These are phyloP conservation scores for Siphonodentalium dalli DNA, from an alignment of 2,888 invertebrate species.

Conservation along the genomic window DNA sequence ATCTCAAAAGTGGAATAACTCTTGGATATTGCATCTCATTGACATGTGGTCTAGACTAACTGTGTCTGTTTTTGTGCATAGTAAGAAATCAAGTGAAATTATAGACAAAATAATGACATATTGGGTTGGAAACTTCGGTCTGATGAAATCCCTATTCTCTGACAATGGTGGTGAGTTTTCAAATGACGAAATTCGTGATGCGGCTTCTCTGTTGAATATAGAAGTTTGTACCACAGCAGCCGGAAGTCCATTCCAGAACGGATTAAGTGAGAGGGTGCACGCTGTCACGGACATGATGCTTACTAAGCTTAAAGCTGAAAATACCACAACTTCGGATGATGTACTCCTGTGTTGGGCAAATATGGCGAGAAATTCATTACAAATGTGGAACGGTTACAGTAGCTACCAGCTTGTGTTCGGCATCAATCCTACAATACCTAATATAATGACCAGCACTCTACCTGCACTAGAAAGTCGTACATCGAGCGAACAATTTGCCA, in stretches of 20 bases:
- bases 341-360: no score
- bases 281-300: constrained; percentile 27
- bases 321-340: background rate
- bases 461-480: no score
- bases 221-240: no score
- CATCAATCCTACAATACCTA: constrained; percentile 21
- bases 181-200: constrained; percentile 25
- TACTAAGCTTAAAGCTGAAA: constrained; percentile 19
- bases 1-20: constrained; percentile 21
- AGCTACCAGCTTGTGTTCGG: constrained; percentile 23
- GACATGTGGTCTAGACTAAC: constrained; percentile 25
- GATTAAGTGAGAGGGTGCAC: constrained; percentile 22
- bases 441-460: constrained; percentile 13
- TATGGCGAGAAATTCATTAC: constrained; percentile 22
- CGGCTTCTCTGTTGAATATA: no score
- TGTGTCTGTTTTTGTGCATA: constrained; percentile 13
- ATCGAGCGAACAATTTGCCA: no score
- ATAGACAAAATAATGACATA: constrained; percentile 25
- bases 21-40: constrained; percentile 23
- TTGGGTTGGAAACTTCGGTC: constrained; percentile 30
- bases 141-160: constrained; percentile 24
- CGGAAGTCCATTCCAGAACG: no score
- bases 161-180: constrained; percentile 32
- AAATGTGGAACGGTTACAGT: no score
- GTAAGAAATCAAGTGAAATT: constrained; percentile 18